A percentile compares a stretch with the other conserved stretches of the same genome.
These are phyloP conservation scores for Metridium senile DNA, from an alignment of 92 coral and sea anemone species.

Conservation along the genomic window DNA sequence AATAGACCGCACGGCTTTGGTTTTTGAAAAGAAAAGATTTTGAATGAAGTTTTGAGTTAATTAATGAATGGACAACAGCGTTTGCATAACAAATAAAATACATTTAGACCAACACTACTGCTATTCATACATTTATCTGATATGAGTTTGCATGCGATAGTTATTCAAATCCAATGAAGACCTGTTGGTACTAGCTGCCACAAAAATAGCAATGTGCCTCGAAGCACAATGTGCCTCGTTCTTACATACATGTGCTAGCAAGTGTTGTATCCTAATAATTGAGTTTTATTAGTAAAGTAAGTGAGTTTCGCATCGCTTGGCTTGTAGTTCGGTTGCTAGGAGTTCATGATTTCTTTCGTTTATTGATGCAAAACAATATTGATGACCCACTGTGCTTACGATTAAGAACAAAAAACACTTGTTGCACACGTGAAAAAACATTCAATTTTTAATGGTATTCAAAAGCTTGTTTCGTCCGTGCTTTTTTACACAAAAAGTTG, in stretches of 20 bases:
- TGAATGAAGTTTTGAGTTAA: neutral
- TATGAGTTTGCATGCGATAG: neutral
- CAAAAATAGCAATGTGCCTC: neutral
- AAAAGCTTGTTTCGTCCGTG: neutral
- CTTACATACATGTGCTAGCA: no score
- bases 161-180: conserved; percentile 1
- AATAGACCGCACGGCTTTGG: neutral
- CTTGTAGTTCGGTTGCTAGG: neutral
- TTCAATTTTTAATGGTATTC: conserved; percentile 20
- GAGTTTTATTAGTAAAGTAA: neutral
- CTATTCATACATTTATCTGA: conserved; percentile 6
- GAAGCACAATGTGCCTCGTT: no score
- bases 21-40: neutral
- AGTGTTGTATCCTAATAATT: neutral
- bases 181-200: conserved; percentile 8
- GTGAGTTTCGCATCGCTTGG: conserved; percentile 5
- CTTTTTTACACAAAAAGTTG: no score
- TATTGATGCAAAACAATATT: conserved; percentile 17
- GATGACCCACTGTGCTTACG: conserved; percentile 9
- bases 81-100: conserved; percentile 7
- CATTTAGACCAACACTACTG: neutral
- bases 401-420: conserved; percentile 17
- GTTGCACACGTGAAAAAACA: conserved; percentile 37
- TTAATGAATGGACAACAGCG: neutral
- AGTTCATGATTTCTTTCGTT: neutral